Conservation (phyloP, 2,113 vertebrate species). For the Orientallactaga bullata region DNA sequence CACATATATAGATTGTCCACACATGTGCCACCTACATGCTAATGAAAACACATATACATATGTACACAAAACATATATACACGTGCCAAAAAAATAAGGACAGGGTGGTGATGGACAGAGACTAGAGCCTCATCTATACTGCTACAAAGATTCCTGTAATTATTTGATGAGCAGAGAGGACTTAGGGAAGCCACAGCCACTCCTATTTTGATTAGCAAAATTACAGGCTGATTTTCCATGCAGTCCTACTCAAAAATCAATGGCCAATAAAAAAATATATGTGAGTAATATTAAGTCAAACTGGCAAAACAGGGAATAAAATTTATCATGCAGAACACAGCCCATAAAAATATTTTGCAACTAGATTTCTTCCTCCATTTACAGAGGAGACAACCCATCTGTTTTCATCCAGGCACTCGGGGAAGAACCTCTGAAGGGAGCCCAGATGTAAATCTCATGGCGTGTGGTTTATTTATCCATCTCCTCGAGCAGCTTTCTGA, state of each 20-base stretch:
- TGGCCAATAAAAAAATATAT: slow-evolving; percentile 43
- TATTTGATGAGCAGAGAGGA: neutral
- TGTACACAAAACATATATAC: neutral
- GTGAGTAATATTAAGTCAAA: slow-evolving; percentile 40
- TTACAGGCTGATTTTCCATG: neutral
- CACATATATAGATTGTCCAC: neutral
- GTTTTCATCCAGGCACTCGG: neutral
- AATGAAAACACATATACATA: neutral
- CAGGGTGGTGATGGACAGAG: neutral
- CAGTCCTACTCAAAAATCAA: slow-evolving; percentile 44
- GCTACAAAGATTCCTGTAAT: neutral
- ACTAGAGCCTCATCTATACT: neutral
- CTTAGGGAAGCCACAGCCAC: fast-evolving
- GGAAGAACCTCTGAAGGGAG: neutral
- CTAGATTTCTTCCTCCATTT: slow-evolving; percentile 32
- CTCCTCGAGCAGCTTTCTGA: neutral
- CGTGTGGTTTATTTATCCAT: neutral
- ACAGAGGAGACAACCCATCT: neutral
- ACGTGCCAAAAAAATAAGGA: neutral
- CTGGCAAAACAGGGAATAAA: slow-evolving; percentile 62
- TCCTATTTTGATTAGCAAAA: neutral
- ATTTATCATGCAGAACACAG: slow-evolving; percentile 52
- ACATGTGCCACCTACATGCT: too few relatives aligned
- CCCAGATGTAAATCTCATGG: neutral
- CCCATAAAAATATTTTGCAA: slow-evolving; percentile 51